A percentile compares a stretch with the other conserved stretches of the same genome.
These are phyloP conservation scores for Metellina segmentata DNA, from an alignment of 2,888 invertebrate species.

Conservation along the genomic window DNA sequence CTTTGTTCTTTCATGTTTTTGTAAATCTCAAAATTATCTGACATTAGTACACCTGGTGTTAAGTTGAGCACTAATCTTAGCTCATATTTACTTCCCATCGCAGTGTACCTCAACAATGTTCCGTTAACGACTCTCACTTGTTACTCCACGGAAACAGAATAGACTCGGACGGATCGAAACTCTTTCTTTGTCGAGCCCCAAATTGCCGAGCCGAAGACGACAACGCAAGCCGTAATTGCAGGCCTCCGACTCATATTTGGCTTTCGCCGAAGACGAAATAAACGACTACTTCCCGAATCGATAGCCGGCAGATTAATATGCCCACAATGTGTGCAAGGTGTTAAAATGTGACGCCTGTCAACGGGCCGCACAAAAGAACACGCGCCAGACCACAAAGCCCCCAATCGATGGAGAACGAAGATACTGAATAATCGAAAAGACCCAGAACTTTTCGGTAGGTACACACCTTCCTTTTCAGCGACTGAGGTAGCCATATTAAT, in stretches of 20 bases:
- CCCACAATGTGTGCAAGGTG: conserved; percentile 63
- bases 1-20: too few relatives aligned
- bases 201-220: conserved; percentile 17
- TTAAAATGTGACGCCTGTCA: conserved; percentile 71
- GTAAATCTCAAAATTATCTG: too few relatives aligned
- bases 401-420: conserved; percentile 43
- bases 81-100: too few relatives aligned
- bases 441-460: background rate
- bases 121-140: too few relatives aligned
- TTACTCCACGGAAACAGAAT: too few relatives aligned
- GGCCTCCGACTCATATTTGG: conserved; percentile 19
- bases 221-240: background rate
- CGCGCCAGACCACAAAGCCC: conserved; percentile 43
- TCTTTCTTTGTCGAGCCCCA: background rate
- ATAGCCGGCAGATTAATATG: conserved; percentile 63
- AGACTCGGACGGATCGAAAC: too few relatives aligned
- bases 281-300: conserved; percentile 24
- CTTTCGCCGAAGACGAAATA: background rate
- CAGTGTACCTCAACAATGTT: too few relatives aligned
- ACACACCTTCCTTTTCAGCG: conserved; percentile 12
- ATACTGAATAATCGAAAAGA: conserved; percentile 71
- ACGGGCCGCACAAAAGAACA: conserved; percentile 31
- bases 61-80: too few relatives aligned
- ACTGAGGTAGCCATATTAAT: conserved; percentile 69
- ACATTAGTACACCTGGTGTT: too few relatives aligned